A percentile compares a stretch with the other conserved stretches of the same genome.
Conservation (phyloP, 92 coral and sea anemone genomes). For the Porites rus region DNA sequence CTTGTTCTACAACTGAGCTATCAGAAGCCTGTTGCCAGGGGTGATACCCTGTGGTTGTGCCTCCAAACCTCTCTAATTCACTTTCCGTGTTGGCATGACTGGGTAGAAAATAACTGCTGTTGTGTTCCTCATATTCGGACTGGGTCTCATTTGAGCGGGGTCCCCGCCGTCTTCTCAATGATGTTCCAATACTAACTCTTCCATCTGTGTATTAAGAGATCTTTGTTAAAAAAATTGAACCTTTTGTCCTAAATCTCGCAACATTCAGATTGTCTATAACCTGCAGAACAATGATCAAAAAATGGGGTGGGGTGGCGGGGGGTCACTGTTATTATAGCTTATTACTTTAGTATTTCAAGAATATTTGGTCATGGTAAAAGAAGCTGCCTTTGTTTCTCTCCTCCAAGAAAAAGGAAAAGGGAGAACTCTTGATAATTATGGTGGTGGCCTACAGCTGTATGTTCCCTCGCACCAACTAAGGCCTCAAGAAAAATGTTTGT, state of each 20-base stretch:
- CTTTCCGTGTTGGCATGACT: background rate
- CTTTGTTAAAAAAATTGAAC: background rate
- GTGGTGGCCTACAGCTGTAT: no score
- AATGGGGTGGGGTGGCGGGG: no score
- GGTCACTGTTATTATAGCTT: no score
- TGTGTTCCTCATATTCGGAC: slow-evolving; percentile 3
- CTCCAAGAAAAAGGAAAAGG: no score
- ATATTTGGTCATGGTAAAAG: no score
- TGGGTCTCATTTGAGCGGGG: background rate
- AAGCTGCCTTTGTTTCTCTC: no score
- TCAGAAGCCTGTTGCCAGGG: slow-evolving; percentile 1
- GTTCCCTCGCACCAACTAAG: no score
- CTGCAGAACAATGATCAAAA: no score
- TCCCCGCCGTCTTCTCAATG: slow-evolving; percentile 26
- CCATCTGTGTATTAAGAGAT: background rate
- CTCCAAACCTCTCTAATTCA: slow-evolving; percentile 9
- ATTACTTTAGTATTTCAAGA: no score
- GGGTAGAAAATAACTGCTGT: background rate
- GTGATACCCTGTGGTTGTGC: background rate
- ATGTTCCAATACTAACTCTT: slow-evolving; percentile 6
- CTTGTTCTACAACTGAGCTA: background rate
- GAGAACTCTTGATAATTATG: no score
- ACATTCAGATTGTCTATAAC: background rate
- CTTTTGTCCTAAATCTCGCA: background rate
- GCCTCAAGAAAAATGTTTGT: no score